phyloP scores from a whole-genome alignment of 2,888 invertebrate species.

The Pseudococcus viburni region DNA sequence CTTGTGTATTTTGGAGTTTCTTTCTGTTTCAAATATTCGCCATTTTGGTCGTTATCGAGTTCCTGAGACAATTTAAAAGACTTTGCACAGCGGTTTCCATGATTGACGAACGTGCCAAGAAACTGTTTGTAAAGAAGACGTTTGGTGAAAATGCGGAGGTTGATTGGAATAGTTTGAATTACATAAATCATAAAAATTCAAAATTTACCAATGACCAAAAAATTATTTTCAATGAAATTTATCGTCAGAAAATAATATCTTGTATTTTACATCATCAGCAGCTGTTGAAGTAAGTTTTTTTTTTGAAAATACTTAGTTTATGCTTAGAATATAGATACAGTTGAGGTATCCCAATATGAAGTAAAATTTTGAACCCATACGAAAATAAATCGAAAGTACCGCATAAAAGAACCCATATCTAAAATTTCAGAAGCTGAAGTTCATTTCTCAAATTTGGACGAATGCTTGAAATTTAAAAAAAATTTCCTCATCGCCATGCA shows the following conservation, averaged over 20 bases:
- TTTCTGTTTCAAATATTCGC: slow-evolving; percentile 31
- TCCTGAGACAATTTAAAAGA: slow-evolving; percentile 39
- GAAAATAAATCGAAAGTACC: too few species aligned
- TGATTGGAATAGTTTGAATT: background rate
- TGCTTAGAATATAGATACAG: too few species aligned
- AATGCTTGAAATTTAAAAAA: too few species aligned
- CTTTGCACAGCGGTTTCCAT: background rate
- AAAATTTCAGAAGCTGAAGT: too few species aligned
- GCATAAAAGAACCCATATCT: too few species aligned
- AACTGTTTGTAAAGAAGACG: background rate
- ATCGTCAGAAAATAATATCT: slow-evolving; percentile 6
- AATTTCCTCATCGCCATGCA: too few species aligned
- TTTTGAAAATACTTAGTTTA: too few species aligned
- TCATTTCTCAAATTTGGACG: too few species aligned
- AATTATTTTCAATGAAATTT: background rate
- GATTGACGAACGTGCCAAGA: background rate
- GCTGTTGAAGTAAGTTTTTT: slow-evolving; percentile 49
- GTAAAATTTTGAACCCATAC: too few species aligned
- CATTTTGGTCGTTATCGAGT: slow-evolving; percentile 2
- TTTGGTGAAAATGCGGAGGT: background rate
- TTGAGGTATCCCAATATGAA: too few species aligned
- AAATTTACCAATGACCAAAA: background rate
- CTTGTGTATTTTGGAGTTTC: slow-evolving; percentile 55
- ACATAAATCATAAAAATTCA: background rate
- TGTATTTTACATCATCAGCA: slow-evolving; percentile 41